phyloP scores from a whole-genome alignment of 2,888 invertebrate species.

The Zaprionus lineosus region DNA sequence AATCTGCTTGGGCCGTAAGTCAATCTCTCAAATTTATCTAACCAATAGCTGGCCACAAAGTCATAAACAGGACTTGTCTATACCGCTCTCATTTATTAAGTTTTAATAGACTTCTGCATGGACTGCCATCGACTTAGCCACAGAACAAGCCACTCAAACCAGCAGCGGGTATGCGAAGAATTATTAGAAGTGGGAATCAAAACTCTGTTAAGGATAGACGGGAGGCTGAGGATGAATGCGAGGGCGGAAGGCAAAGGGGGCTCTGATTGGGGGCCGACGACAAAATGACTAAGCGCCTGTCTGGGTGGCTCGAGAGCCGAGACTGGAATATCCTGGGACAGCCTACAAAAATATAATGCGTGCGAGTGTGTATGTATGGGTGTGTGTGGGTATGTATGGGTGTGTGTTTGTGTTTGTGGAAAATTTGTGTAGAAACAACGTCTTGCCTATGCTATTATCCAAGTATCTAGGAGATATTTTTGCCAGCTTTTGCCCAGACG shows the following conservation, averaged over 20 bases:
- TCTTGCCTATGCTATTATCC: constrained; percentile 6
- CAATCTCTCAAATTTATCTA: constrained; percentile 39
- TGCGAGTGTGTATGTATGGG: constrained; percentile 20
- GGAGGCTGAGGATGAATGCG: neutral
- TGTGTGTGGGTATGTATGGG: constrained; percentile 25
- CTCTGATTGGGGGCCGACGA: constrained; percentile 36
- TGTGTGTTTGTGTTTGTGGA: constrained; percentile 28
- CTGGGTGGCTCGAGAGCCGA: constrained; percentile 1
- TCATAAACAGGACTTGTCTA: constrained; percentile 30
- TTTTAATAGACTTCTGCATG: constrained; percentile 57
- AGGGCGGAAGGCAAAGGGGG: neutral
- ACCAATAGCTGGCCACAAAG: constrained; percentile 30
- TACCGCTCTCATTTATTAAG: constrained; percentile 68
- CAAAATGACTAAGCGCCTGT: constrained; percentile 55
- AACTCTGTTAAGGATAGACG: constrained; percentile 25
- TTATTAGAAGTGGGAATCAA: constrained; percentile 48
- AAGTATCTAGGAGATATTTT: constrained; percentile 39
- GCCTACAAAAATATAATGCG: constrained; percentile 37
- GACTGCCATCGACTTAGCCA: constrained; percentile 18
- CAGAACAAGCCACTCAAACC: constrained; percentile 55
- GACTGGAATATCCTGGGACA: constrained; percentile 8
- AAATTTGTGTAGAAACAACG: constrained; percentile 45
- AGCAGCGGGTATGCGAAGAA: constrained; percentile 67
- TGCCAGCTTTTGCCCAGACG: constrained; percentile 21
- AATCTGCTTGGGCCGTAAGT: constrained; percentile 23